Evolutionary conservation across 2,797 vertebrate genomes (phyloP).

Genomic region (Microchirus variegatus): DNA sequence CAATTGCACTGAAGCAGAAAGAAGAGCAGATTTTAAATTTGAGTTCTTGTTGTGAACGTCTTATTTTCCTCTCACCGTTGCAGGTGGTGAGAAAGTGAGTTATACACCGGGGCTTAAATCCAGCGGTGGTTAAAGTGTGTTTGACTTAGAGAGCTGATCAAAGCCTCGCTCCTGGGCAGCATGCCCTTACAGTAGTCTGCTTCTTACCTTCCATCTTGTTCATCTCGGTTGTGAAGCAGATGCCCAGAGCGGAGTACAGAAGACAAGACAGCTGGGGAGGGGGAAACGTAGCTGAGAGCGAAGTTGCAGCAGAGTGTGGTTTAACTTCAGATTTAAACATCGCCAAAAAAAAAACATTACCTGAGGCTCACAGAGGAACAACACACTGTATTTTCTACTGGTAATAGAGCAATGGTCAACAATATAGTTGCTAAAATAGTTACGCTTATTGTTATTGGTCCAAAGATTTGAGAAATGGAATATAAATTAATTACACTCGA

Average conservation of each 20-base stretch:
- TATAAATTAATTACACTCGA: too few relatives aligned
- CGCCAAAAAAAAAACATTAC: slow-evolving; percentile 1
- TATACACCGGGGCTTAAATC: slow-evolving; percentile 23
- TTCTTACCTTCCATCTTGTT: slow-evolving; percentile 53
- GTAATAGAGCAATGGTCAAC: neutral
- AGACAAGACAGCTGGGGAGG: slow-evolving; percentile 34
- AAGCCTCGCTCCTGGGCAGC: slow-evolving; percentile 62
- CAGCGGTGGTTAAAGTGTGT: slow-evolving; percentile 42
- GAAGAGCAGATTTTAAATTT: too few relatives aligned
- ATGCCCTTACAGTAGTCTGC: slow-evolving; percentile 47
- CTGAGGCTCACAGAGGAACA: slow-evolving; percentile 3
- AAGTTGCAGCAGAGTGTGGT: slow-evolving; percentile 9
- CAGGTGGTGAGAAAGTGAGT: neutral
- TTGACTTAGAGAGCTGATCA: slow-evolving; percentile 63
- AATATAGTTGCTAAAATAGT: too few relatives aligned
- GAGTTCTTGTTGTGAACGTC: too few relatives aligned
- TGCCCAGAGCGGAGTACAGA: slow-evolving; percentile 45
- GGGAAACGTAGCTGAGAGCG: slow-evolving; percentile 20
- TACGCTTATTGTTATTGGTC: too few relatives aligned
- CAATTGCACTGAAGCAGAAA: too few relatives aligned
- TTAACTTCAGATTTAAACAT: slow-evolving; percentile 48
- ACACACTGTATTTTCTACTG: neutral
- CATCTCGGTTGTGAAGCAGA: slow-evolving; percentile 38
- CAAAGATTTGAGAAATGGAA: too few relatives aligned
- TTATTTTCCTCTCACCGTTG: too few relatives aligned